These are phyloP conservation scores for Passer montanus DNA, from an alignment of 2,113 vertebrate species.

Conservation along the genomic window DNA sequence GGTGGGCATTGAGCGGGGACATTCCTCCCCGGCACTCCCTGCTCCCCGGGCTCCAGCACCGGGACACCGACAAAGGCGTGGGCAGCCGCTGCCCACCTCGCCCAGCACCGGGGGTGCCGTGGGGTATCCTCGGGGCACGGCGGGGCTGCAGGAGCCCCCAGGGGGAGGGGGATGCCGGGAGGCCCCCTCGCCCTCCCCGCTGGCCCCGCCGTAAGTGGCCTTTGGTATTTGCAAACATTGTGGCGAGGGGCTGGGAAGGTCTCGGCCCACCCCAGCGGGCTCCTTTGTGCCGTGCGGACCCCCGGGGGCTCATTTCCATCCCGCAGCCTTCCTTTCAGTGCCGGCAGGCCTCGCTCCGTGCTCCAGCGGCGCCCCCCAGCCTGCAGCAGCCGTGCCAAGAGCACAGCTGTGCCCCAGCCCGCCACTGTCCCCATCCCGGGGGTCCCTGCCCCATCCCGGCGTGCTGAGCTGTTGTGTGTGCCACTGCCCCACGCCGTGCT, in stretches of 20 bases:
- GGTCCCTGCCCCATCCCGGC: neutral
- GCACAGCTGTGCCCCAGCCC: neutral
- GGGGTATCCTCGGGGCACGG: neutral
- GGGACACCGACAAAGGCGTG: neutral
- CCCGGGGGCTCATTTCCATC: constrained; percentile 67
- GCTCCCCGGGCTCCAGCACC: constrained; percentile 38
- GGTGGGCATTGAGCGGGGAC: constrained; percentile 54
- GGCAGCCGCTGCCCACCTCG: neutral
- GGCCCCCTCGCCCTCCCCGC: neutral
- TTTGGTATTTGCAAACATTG: constrained; percentile 70
- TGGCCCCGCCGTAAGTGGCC: neutral
- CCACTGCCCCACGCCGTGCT: rapidly evolving
- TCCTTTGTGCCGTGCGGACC: constrained; percentile 38
- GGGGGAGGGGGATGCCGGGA: neutral
- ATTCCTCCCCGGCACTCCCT: constrained; percentile 20
- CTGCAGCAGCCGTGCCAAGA: neutral
- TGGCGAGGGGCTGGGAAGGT: constrained; percentile 51
- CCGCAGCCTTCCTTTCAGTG: neutral
- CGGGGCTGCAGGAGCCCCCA: neutral
- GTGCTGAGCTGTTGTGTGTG: rapidly evolving
- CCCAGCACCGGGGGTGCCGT: neutral
- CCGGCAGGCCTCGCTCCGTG: neutral
- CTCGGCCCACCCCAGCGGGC: constrained; percentile 54
- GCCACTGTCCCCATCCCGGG: neutral
- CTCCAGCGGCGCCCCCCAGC: neutral